Conservation (phyloP, 2,113 vertebrate genomes). For the Bubo bubo region DNA sequence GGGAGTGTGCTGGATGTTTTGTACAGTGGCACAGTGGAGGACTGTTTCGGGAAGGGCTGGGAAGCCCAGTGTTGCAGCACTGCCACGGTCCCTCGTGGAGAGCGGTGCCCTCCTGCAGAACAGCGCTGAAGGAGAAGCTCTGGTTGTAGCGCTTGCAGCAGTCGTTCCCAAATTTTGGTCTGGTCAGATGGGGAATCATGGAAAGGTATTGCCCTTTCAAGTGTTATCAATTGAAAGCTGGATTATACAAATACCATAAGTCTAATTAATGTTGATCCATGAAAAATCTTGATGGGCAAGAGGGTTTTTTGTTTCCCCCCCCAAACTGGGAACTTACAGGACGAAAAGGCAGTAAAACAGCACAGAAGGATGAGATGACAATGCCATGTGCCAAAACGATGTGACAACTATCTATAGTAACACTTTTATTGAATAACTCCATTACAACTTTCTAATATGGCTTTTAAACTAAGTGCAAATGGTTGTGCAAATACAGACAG, state of each 20-base stretch:
- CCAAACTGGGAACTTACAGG: neutral
- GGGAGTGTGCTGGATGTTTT: accelerated
- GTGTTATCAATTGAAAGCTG: neutral
- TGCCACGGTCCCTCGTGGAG: accelerated
- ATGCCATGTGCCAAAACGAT: neutral
- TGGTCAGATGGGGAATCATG: neutral
- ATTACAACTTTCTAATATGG: neutral
- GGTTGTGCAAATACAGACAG: neutral
- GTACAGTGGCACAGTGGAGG: neutral
- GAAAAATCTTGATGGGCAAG: neutral
- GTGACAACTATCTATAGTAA: neutral
- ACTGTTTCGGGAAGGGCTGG: neutral
- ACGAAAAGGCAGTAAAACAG: neutral
- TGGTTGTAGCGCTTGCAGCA: accelerated
- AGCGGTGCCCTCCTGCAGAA: accelerated
- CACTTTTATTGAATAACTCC: neutral
- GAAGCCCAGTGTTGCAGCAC: neutral
- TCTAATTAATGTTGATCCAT: neutral
- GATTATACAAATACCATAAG: neutral
- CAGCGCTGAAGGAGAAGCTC: neutral
- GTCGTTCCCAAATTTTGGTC: neutral
- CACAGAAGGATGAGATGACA: neutral
- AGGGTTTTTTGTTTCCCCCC: neutral
- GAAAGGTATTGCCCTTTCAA: neutral
- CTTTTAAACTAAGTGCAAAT: neutral